These are phyloP conservation scores for Thalassaphorura encarpata DNA, from an alignment of 1,140 invertebrate species.

Conservation along the genomic window DNA sequence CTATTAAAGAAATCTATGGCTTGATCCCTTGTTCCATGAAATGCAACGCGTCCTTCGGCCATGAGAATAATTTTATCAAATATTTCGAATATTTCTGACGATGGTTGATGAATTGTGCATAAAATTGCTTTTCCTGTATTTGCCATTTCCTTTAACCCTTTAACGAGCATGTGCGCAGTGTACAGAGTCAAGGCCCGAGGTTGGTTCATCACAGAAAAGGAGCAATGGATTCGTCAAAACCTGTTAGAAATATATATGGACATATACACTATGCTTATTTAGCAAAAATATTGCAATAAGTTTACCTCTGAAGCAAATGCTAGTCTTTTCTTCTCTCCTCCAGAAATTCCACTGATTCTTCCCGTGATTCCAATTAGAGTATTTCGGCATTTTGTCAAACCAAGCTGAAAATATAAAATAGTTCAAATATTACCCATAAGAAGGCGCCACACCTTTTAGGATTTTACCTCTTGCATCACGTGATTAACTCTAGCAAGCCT, in stretches of 20 bases:
- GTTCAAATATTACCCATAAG: background rate
- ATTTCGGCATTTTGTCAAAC: slow-evolving; percentile 71
- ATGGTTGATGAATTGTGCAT: slow-evolving; percentile 93
- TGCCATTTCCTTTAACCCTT: slow-evolving; percentile 66
- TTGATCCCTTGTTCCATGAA: slow-evolving; percentile 62
- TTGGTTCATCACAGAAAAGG: slow-evolving; percentile 84
- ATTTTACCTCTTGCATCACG: slow-evolving; percentile 74
- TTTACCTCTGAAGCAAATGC: slow-evolving; percentile 36
- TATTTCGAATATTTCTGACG: slow-evolving; percentile 82
- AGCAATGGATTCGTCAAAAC: slow-evolving; percentile 85
- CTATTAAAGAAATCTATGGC: slow-evolving; percentile 71
- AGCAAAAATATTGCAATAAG: no score
- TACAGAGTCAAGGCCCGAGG: slow-evolving; percentile 76
- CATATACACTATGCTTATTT: no score
- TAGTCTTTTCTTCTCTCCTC: slow-evolving; percentile 87
- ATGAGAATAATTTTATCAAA: slow-evolving; percentile 87
- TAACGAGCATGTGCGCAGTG: slow-evolving; percentile 88
- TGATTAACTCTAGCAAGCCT: slow-evolving; percentile 75
- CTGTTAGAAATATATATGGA: slow-evolving; percentile 57
- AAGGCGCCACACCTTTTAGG: slow-evolving; percentile 16
- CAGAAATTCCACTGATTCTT: slow-evolving; percentile 80
- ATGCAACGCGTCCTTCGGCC: slow-evolving; percentile 85
- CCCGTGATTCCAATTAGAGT: slow-evolving; percentile 82
- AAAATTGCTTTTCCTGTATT: slow-evolving; percentile 81
- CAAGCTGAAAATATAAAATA: slow-evolving; percentile 47